Conservation (phyloP, 2,113 vertebrate genomes). For the Grammomys surdaster region DNA sequence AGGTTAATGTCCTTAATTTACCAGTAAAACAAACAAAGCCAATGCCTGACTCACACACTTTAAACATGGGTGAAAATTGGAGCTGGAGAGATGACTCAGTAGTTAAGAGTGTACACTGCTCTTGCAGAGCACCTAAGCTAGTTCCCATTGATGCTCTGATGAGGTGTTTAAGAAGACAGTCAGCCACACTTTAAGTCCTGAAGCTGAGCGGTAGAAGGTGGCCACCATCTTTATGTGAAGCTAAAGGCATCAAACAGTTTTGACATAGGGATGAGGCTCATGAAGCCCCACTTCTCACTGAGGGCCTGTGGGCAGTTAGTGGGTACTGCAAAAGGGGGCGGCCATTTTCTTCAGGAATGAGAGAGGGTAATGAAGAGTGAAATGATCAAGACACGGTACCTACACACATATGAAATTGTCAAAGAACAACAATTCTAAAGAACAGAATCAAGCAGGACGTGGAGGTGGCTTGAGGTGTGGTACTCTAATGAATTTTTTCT, state of each 20-base stretch:
- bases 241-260: not conserved
- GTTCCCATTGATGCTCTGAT: not conserved
- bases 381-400: not conserved
- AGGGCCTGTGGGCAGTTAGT: not conserved
- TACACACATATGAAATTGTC: not conserved
- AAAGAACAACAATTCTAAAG: not conserved
- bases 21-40: not conserved
- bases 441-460: not conserved
- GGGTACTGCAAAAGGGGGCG: not conserved
- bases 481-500: not conserved
- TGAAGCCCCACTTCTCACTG: not conserved
- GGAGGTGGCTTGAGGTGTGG: not conserved
- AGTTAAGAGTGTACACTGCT: not conserved
- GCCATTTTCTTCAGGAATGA: not conserved
- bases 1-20: not conserved
- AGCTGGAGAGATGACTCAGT: not conserved
- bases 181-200: not conserved
- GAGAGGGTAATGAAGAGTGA: not conserved
- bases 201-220: not conserved
- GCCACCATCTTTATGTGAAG: not conserved
- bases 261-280: not conserved
- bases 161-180: slow-evolving; percentile 2
- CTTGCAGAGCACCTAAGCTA: not conserved
- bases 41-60: not conserved
- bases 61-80: not conserved